Base-by-base conservation (phyloP, 2,797 vertebrate genomes). In the Pagetopsis macropterus region DNA sequence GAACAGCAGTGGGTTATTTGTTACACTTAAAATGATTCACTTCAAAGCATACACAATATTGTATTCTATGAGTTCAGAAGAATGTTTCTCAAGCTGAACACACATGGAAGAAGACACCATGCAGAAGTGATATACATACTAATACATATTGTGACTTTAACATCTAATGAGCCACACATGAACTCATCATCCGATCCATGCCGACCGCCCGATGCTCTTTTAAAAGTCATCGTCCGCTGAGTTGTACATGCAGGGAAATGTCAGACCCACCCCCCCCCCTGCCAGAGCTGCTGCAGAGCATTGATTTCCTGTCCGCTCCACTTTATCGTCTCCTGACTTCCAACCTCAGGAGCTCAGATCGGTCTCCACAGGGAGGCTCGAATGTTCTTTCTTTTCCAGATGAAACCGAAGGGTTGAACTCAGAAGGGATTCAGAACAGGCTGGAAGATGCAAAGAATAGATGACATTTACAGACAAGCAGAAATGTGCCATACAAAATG, bases 301-400 rank as follows among this genome's bases (percentile, higher is more conserved):
- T 84, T 33, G 89, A 90, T 89, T 87, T 84, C 65, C 79, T 76
- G 88, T 87, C 90, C 50, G 72, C 69, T 78, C 50, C 65, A 4
- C 63, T 86, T 84, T 55, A 79, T 79, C 23, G n/a, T 82, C 76
- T 69, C 16, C 40, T 14, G 55, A 79, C 80, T 66, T 69, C 61
- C 27, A 60, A 13, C 63, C 58, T 61, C 27, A 19, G 43, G 17
- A 65, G 51, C 56, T 68, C 49, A 5, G 37, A 4, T 68, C 8
- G n/a, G 46, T 61, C 55, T 57, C 9, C 59, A n/a, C 10, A 23
- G 8, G n/a, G 59, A 70, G 45, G 15, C 57, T 56, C 44, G 33
- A 56, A 63, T 55, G 19, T 50, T 56, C 37, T 50, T 1, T 8
- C 10, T 3, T 62, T 21, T 57, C 23, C n/a, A 43, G 44, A 45